Evolutionary conservation across 1,140 invertebrate genomes (phyloP).

Genomic region (Zaprionus africanus): DNA sequence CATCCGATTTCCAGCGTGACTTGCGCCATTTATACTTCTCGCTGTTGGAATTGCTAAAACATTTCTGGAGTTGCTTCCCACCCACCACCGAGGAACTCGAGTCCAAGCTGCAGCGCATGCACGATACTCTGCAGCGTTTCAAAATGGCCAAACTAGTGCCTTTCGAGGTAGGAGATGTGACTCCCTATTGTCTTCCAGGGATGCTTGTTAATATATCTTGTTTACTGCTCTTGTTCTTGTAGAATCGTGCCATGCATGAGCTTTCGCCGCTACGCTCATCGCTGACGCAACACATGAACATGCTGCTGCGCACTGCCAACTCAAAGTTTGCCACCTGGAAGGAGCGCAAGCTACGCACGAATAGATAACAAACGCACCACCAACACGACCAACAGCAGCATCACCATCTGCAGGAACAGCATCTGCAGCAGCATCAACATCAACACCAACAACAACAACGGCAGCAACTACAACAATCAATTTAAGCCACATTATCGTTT

Average conservation of each 20-base stretch:
- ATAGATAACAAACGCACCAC: conserved; percentile 70
- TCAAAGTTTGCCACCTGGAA: conserved; percentile 94
- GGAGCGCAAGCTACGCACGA: conserved; percentile 87
- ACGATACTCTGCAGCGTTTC: conserved; percentile 94
- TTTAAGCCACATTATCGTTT: conserved; percentile 58
- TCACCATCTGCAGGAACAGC: conserved; percentile 2
- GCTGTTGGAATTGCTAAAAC: conserved; percentile 93
- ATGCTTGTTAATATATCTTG: not conserved
- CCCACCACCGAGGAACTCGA: conserved; percentile 91
- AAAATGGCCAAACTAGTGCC: conserved; percentile 93
- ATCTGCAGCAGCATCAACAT: conserved; percentile 7
- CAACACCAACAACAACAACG: not conserved
- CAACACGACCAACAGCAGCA: conserved; percentile 9
- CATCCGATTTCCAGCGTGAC: conserved; percentile 92
- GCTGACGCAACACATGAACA: conserved; percentile 94
- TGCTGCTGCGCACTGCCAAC: conserved; percentile 92
- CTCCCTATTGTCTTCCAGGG: too few species aligned
- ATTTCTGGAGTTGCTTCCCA: conserved; percentile 98
- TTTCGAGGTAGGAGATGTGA: conserved; percentile 88
- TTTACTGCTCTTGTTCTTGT: conserved; percentile 9
- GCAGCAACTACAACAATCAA: conserved; percentile 33
- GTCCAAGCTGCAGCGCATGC: conserved; percentile 93
- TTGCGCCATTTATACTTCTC: conserved; percentile 93
- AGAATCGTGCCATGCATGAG: conserved; percentile 92
- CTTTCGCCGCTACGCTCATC: conserved; percentile 91